These are phyloP conservation scores for Xenops minutus DNA, from an alignment of 2,797 vertebrate genomes.

Conservation along the genomic window DNA sequence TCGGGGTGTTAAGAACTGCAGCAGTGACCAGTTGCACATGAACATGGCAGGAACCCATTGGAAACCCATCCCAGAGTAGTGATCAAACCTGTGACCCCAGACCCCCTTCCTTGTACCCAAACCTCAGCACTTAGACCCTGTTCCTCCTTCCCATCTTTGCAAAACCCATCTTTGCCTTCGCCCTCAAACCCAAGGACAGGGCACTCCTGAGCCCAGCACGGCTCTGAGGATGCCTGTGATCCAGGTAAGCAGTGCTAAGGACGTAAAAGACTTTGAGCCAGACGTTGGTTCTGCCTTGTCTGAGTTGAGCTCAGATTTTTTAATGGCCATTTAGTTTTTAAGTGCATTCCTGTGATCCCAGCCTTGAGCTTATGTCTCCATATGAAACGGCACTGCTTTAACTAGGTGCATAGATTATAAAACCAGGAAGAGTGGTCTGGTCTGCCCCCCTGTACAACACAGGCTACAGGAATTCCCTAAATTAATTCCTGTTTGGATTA, in stretches of 20 bases:
- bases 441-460: conserved; percentile 17
- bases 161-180: background rate
- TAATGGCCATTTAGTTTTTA: conserved; percentile 52
- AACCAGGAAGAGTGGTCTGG: conserved; percentile 50
- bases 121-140: background rate
- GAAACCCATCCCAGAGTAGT: background rate
- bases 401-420: conserved; percentile 45
- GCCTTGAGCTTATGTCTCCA: background rate
- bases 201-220: background rate
- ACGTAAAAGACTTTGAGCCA: conserved; percentile 39
- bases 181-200: background rate
- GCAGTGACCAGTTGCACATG: background rate
- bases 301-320: background rate
- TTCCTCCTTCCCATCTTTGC: background rate
- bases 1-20: background rate
- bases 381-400: background rate
- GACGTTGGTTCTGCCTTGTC: background rate
- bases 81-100: background rate
- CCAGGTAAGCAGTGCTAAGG: background rate
- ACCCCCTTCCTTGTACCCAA: background rate
- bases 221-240: background rate
- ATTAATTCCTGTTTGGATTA: conserved; percentile 69
- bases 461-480: conserved; percentile 62
- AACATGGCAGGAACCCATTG: background rate
- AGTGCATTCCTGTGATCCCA: conserved; percentile 54